Percentiles rank a stretch among this genome's conserved stretches.
Conservation (phyloP, 2,888 invertebrate genomes). For the Lasioglossum zephyrum region DNA sequence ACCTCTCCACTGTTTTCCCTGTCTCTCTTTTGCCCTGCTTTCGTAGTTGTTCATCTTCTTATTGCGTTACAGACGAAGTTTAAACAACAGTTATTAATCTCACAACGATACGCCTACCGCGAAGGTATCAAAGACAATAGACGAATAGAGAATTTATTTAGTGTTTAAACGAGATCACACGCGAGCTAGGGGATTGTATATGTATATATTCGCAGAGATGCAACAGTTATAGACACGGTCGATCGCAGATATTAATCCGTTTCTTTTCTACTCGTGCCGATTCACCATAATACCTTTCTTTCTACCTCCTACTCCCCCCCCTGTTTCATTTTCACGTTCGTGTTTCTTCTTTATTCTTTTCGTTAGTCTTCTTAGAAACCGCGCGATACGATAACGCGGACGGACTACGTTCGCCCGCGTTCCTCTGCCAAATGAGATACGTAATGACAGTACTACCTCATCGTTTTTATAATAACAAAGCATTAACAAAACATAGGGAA, state of each 20-base stretch:
- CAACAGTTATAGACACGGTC: constrained; percentile 26
- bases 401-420: constrained; percentile 43
- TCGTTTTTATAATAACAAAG: constrained; percentile 71
- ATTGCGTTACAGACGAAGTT: constrained; percentile 76
- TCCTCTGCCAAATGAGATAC: constrained; percentile 74
- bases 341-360: constrained; percentile 14
- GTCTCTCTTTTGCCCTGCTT: constrained; percentile 40
- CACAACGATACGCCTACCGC: constrained; percentile 82
- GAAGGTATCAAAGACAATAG: constrained; percentile 82
- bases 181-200: constrained; percentile 49
- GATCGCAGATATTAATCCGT: constrained; percentile 23
- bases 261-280: constrained; percentile 12
- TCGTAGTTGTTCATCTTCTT: constrained; percentile 49
- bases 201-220: constrained; percentile 44
- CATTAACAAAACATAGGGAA: constrained; percentile 71
- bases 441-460: constrained; percentile 81
- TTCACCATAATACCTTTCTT: not conserved
- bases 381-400: constrained; percentile 45
- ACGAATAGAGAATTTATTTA: constrained; percentile 80
- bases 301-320: not conserved
- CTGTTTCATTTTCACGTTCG: not conserved
- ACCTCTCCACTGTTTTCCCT: constrained; percentile 45
- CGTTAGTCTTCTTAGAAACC: constrained; percentile 19
- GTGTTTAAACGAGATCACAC: constrained; percentile 72
- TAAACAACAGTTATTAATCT: constrained; percentile 77